Base-by-base conservation (phyloP, 2,113 vertebrate species). In the Chlamydotis undulata region DNA sequence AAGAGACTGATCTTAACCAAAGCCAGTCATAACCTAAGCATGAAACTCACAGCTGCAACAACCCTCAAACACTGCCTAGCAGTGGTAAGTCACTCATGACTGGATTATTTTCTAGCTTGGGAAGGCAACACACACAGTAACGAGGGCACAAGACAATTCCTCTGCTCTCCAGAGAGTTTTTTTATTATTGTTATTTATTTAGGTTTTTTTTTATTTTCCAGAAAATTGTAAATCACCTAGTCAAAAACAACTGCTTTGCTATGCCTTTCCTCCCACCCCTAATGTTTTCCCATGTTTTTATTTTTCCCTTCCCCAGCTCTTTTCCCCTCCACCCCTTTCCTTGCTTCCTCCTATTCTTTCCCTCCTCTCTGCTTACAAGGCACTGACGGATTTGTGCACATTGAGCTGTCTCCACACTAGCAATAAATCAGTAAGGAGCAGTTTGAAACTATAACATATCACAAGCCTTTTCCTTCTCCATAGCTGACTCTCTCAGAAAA, bases 331-430 rank as follows among this genome's bases (percentile, higher is more conserved):
- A 89, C 47, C n/a, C 75, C 24, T 71, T 73, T 52, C 70, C 55
- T 67, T 57, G 12, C 52, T 95, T 95, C 79, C 96, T 95, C 60
- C 89, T 67, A 95, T 95, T 97, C 93, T 94, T 88, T 86, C 26
- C 29, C 68, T 81, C 35, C 49, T 63, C 63, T 61, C 43, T 71
- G 56, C 83, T 83, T 67, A 70, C 47, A 81, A 69, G 68, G 43
- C 78, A 26, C 6, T 49, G 43, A 93, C 68, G 37, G 93, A 89
- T 55, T 83, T 69, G 23, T 35, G 35, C 19, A n/a, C 47, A 74
- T 74, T n/a, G 12, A 39, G 37, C 59, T 43, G 68, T 33, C 63
- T 93, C 68, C 73, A 89, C 35, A 56, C 29, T 1, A 92, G 14
- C 76, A 92, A 93, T 87, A 92, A 93, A 88, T 92, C 83, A 93